Percentiles rank a stretch among this genome's conserved stretches.
Conservation (phyloP, 2,797 vertebrate species). For the Novumbra hubbsi region DNA sequence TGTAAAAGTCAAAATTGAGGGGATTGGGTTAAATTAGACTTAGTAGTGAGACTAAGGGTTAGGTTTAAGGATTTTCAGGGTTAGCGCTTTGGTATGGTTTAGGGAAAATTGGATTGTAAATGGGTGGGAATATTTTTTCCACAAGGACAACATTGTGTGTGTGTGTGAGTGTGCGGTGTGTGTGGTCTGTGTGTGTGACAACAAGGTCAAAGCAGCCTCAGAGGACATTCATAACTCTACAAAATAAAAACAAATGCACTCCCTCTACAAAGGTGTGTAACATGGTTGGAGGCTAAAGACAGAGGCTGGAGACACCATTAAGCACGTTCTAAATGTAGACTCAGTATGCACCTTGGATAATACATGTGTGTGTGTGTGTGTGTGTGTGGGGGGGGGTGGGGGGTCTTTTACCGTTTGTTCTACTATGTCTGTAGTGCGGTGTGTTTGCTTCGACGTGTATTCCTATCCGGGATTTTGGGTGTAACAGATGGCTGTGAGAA, state of each 20-base stretch:
- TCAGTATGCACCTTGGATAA: constrained; percentile 38
- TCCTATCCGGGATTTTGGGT: no score
- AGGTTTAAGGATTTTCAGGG: no score
- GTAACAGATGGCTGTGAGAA: no score
- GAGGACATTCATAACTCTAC: neutral
- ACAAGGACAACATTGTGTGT: neutral
- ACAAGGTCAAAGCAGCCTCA: neutral
- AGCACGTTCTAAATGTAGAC: constrained; percentile 54
- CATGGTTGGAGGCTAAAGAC: no score
- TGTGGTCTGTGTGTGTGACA: neutral
- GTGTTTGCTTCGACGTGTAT: no score
- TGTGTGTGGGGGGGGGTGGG: neutral
- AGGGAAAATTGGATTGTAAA: neutral
- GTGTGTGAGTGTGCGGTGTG: neutral
- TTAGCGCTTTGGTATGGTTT: no score
- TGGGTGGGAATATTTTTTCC: neutral
- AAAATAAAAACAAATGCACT: neutral
- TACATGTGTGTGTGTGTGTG: neutral
- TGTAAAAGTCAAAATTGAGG: no score
- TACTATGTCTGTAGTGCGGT: no score
- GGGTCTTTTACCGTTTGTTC: neutral
- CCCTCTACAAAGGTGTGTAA: neutral
- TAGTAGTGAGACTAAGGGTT: no score
- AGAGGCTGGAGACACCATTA: neutral
- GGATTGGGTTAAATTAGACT: no score